Conservation (phyloP, 2,888 invertebrate species). For the Tortrix viridana region DNA sequence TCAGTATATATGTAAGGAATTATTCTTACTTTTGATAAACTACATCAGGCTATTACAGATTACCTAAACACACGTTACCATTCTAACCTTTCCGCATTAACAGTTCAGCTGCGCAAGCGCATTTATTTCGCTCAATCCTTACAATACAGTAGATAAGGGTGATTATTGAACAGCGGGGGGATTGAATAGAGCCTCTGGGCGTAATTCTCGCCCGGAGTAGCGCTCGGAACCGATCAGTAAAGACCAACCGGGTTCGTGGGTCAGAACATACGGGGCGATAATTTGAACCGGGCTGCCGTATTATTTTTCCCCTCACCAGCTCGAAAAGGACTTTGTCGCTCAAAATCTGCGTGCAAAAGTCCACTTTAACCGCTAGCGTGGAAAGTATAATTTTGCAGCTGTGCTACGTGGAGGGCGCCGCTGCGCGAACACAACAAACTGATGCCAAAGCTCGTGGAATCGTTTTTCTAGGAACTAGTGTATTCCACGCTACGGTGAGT, state of each 20-base stretch:
- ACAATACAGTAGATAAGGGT: not conserved
- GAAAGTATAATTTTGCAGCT: too few relatives aligned
- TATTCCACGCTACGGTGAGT: too few relatives aligned
- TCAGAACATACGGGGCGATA: slow-evolving; percentile 1
- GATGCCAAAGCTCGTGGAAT: too few relatives aligned
- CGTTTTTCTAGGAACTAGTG: too few relatives aligned
- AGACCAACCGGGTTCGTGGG: slow-evolving; percentile 10
- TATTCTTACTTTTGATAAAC: not conserved
- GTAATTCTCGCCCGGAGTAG: slow-evolving; percentile 21
- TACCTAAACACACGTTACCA: not conserved
- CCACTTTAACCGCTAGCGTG: too few relatives aligned
- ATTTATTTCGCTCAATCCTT: not conserved
- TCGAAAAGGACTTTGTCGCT: too few relatives aligned
- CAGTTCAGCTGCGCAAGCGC: not conserved
- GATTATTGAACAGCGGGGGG: not conserved
- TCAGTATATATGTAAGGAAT: too few relatives aligned
- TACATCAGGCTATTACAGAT: not conserved
- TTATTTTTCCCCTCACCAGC: too few relatives aligned
- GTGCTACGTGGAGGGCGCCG: too few relatives aligned
- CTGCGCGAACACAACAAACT: too few relatives aligned
- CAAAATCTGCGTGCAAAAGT: too few relatives aligned
- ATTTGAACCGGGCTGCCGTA: not conserved
- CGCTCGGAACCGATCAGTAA: slow-evolving; percentile 35
- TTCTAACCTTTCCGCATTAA: slow-evolving; percentile 1
- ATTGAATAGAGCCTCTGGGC: slow-evolving; percentile 14